phyloP scores from a whole-genome alignment of 2,113 vertebrate genomes.

The Eptesicus fuscus region DNA sequence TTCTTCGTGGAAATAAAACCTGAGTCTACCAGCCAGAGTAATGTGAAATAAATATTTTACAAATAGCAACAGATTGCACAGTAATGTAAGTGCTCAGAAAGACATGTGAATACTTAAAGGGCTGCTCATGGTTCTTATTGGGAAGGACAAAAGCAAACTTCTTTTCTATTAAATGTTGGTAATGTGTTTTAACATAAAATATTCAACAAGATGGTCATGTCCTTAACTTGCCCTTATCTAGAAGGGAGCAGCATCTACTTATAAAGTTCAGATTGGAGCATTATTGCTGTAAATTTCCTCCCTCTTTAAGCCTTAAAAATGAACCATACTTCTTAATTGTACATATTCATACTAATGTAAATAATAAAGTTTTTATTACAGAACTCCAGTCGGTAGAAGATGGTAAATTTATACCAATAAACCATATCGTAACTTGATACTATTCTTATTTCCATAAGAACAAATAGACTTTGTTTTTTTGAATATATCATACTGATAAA shows the following conservation, averaged over 20 bases:
- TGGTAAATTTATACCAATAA: background rate
- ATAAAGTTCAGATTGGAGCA: background rate
- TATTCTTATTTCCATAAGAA: constrained; percentile 19
- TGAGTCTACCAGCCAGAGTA: constrained; percentile 28
- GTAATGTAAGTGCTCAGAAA: background rate
- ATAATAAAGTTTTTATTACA: constrained; percentile 18
- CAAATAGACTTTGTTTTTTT: background rate
- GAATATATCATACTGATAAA: constrained; percentile 1
- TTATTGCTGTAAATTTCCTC: background rate
- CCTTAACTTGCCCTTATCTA: constrained; percentile 6
- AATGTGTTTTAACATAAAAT: constrained; percentile 53
- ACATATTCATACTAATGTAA: constrained; percentile 13
- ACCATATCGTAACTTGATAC: background rate
- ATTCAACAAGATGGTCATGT: constrained; percentile 19
- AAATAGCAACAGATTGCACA: constrained; percentile 54
- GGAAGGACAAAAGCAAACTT: constrained; percentile 8
- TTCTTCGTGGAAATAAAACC: constrained; percentile 51
- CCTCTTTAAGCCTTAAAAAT: constrained; percentile 1
- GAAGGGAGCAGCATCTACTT: background rate
- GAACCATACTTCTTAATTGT: constrained; percentile 17
- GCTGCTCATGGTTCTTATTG: constrained; percentile 25
- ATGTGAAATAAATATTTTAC: constrained; percentile 68
- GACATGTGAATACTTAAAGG: background rate
- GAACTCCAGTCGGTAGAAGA: background rate
- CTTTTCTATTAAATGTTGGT: constrained; percentile 30